Conservation (phyloP, 1,140 invertebrate genomes). For the Dendrolimus kikuchii region DNA sequence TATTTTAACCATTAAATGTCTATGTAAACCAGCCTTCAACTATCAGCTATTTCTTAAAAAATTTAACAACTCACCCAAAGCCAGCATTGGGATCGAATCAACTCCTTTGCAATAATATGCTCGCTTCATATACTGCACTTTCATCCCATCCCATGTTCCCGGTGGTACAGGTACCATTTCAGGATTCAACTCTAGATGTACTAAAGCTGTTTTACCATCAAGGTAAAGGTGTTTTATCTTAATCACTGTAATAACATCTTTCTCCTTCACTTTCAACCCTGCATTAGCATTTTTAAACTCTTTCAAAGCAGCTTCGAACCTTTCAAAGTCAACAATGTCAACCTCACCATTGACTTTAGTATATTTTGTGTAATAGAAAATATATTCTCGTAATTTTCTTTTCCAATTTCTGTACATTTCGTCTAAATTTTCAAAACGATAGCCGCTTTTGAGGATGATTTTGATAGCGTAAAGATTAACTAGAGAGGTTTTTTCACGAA, state of each 20-base stretch:
- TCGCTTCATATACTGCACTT: slow-evolving; percentile 47
- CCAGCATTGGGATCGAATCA: slow-evolving; percentile 5
- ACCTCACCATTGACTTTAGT: slow-evolving; percentile 22
- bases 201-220: slow-evolving; percentile 29
- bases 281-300: slow-evolving; percentile 23
- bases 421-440: slow-evolving; percentile 31
- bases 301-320: slow-evolving; percentile 26
- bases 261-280: slow-evolving; percentile 25
- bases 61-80: slow-evolving; percentile 31
- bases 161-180: slow-evolving; percentile 35
- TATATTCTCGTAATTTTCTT: slow-evolving; percentile 39
- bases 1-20: too few species aligned
- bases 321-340: slow-evolving; percentile 11
- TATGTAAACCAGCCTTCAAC: too few species aligned
- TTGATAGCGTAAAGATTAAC: slow-evolving; percentile 40
- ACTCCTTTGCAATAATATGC: slow-evolving; percentile 34
- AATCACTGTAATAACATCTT: slow-evolving; percentile 17
- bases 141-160: slow-evolving; percentile 35
- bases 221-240: slow-evolving; percentile 45
- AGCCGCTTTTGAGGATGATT: slow-evolving; percentile 20
- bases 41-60: background rate
- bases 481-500: slow-evolving; percentile 35
- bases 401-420: slow-evolving; percentile 25
- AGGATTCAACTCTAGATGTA: slow-evolving; percentile 37
- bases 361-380: slow-evolving; percentile 40